A percentile compares a stretch with the other conserved stretches of the same genome.
Conservation (phyloP, 2,888 invertebrate genomes). For the Pyrrhia umbra region DNA sequence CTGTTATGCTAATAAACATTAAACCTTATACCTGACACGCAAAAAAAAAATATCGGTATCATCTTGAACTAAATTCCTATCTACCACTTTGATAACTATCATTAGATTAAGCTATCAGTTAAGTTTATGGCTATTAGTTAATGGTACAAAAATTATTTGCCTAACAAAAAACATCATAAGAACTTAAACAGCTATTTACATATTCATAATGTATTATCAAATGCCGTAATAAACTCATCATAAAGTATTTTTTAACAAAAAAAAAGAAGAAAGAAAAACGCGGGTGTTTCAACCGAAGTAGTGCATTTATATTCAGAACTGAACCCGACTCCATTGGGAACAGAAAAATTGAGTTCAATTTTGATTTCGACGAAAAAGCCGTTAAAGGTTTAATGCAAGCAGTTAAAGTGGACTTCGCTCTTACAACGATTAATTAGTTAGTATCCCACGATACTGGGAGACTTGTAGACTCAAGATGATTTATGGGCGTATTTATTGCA, state of each 20-base stretch:
- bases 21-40: not conserved
- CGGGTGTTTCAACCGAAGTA: constrained; percentile 35
- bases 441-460: constrained; percentile 29
- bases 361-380: constrained; percentile 66
- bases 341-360: constrained; percentile 60
- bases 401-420: constrained; percentile 38
- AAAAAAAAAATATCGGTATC: not conserved
- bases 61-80: not conserved
- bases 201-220: constrained; percentile 38
- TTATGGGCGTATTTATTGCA: constrained; percentile 26
- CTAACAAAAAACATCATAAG: not conserved
- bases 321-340: constrained; percentile 36
- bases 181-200: constrained; percentile 37
- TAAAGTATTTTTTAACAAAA: constrained; percentile 13
- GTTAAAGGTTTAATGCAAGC: constrained; percentile 63
- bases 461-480: constrained; percentile 22
- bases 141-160: not conserved
- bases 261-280: constrained; percentile 17
- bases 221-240: constrained; percentile 27
- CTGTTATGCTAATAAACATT: not conserved
- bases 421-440: constrained; percentile 51
- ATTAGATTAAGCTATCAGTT: not conserved
- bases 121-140: too few relatives aligned
- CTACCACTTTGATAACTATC: not conserved
- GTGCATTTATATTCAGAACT: constrained; percentile 49